Base-by-base conservation (phyloP, 2,113 vertebrate genomes). In the Lampris incognitus region DNA sequence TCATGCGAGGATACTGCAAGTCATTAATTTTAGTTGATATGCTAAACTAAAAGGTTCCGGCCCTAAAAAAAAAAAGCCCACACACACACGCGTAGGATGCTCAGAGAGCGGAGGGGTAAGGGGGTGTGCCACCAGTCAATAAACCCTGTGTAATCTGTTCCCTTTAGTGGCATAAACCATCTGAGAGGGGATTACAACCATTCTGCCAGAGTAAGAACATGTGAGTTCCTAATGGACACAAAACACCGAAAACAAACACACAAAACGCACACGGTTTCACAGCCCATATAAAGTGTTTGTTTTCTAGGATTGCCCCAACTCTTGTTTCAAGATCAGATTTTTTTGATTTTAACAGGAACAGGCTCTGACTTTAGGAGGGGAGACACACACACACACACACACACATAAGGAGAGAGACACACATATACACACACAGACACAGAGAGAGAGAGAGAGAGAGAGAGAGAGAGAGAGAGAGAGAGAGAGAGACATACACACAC, bases 81-180 rank as follows among this genome's bases (percentile, higher is more conserved):
- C 66, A 70, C 49, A 65, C n/a, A 84, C 74, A 57, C 71, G 40
- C 76, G 79, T 70, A 58, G 86, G 83, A 85, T 75, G 85, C 85
- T 72, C 36, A 0, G 51, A 61, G 83, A 76, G 85, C 9, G 81
- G 85, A 81, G 81, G 79, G 76, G 76, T 78, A 62, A 80, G 42
- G 82, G 85, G 85, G 76, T 70, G 85, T 87, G 77, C 81, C 84
- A 87, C 66, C 85, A 86, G 85, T 91, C 88, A 89, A 88, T 91
- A 90, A 92, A 92, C 82, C 88, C 90, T 87, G 75, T 87, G 88
- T 91, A 93, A 93, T 92, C 90, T 87, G 87, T 89, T 91, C 85
- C 81, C 81, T 91, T 92, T 90, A 88, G 88, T 91, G 87, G 85
- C 83, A 91, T 92, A 92, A 94, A 92, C 84, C 90, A 90, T 83